These are phyloP conservation scores for Triplophysa tibetana DNA, from an alignment of 2,113 vertebrate genomes.

Conservation along the genomic window DNA sequence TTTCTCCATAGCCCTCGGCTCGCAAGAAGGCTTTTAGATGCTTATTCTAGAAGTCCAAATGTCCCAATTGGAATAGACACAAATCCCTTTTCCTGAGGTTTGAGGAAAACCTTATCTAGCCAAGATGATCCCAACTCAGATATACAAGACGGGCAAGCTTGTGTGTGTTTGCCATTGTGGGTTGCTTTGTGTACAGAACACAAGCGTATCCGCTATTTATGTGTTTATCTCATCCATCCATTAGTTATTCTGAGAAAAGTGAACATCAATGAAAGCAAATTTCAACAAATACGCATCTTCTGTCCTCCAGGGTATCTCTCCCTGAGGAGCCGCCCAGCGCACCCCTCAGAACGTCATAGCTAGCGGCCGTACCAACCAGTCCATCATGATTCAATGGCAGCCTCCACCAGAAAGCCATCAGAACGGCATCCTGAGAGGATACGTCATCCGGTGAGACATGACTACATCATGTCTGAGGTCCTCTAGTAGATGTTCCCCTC, in stretches of 20 bases:
- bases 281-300: not conserved
- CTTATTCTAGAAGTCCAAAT: conserved; percentile 13
- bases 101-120: not conserved
- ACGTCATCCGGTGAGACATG: conserved; percentile 83
- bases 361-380: conserved; percentile 95
- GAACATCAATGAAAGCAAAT: not conserved
- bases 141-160: not conserved
- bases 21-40: conserved; percentile 18
- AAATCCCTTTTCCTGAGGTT: conserved; percentile 22
- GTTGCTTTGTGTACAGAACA: not conserved
- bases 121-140: not conserved
- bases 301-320: conserved; percentile 81
- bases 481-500: no score
- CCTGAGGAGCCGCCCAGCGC: conserved; percentile 94
- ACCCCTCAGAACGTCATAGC: conserved; percentile 94
- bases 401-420: conserved; percentile 93
- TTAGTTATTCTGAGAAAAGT: no score
- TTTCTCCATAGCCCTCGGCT: conserved; percentile 30
- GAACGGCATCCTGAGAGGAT: conserved; percentile 90
- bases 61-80: not conserved
- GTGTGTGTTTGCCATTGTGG: conserved; percentile 12
- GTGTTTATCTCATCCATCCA: no score
- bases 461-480: not conserved
- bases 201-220: no score
- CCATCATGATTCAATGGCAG: conserved; percentile 99